Evolutionary conservation across 1,140 invertebrate species (phyloP).

Genomic region (Hydropsyche tenuis): DNA sequence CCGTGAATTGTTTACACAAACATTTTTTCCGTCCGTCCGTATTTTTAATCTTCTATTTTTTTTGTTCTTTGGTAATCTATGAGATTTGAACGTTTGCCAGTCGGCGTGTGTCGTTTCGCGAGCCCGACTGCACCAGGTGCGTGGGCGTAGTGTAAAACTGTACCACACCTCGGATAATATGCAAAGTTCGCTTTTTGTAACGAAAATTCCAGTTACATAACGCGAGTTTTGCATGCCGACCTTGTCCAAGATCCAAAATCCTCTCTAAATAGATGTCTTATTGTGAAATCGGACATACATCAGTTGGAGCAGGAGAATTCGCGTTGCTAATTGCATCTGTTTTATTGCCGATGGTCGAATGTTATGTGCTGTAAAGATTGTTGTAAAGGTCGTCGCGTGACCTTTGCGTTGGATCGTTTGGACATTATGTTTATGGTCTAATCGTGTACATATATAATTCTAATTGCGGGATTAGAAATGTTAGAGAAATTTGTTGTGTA

Average conservation of each 20-base stretch:
- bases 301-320: not conserved
- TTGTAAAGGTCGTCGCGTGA: too few species aligned
- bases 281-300: too few species aligned
- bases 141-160: slow-evolving; percentile 18
- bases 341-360: too few species aligned
- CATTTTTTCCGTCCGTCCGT: too few species aligned
- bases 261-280: not conserved
- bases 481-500: too few species aligned
- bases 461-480: too few species aligned
- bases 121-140: not conserved
- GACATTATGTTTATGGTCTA: too few species aligned
- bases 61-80: not conserved
- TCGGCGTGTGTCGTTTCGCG: not conserved
- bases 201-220: slow-evolving; percentile 4
- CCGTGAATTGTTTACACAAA: too few species aligned
- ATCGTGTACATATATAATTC: too few species aligned
- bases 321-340: not conserved
- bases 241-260: slow-evolving; percentile 23
- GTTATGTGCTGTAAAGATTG: too few species aligned
- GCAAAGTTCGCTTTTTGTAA: slow-evolving; percentile 20
- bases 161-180: slow-evolving; percentile 22
- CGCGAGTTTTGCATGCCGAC: slow-evolving; percentile 3
- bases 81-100: not conserved
- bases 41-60: not conserved
- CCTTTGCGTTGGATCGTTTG: too few species aligned